These are phyloP conservation scores for Lutjanus campechanus DNA, from an alignment of 2,797 vertebrate genomes.

Conservation along the genomic window DNA sequence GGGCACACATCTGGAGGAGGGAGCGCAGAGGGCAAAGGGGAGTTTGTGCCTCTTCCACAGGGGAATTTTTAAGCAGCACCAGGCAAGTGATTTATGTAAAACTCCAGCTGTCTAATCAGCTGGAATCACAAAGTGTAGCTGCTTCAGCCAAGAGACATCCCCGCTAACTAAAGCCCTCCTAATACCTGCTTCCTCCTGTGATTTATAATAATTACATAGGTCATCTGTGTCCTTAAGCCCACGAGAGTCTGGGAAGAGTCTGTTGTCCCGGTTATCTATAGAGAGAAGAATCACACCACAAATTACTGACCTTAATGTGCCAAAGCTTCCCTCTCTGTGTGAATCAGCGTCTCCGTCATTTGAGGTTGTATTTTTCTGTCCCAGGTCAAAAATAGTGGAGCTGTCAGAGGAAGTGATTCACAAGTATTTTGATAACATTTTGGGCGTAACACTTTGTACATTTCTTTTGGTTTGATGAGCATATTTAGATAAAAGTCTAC, in stretches of 20 bases:
- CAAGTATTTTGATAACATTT: not conserved
- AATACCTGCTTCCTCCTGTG: constrained; percentile 29
- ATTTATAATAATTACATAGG: constrained; percentile 34
- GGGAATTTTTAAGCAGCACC: constrained; percentile 33
- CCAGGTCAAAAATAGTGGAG: not conserved
- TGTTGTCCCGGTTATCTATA: constrained; percentile 15
- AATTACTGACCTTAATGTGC: not conserved
- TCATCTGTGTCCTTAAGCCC: constrained; percentile 25
- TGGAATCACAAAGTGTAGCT: constrained; percentile 34
- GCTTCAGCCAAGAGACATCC: constrained; percentile 1
- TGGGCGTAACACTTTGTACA: not conserved
- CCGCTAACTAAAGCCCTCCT: not conserved
- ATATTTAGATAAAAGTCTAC: too few species aligned
- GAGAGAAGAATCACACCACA: not conserved
- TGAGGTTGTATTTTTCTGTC: not conserved
- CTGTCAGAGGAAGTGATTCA: not conserved
- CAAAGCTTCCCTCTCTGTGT: not conserved
- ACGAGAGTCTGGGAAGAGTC: constrained; percentile 3
- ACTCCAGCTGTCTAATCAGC: constrained; percentile 48
- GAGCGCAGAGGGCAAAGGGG: not conserved
- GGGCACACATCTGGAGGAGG: constrained; percentile 60
- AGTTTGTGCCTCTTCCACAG: constrained; percentile 30
- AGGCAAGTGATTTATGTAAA: constrained; percentile 41
- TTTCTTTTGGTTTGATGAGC: not conserved
- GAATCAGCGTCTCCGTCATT: not conserved